Conservation (phyloP, 1,140 invertebrate genomes). For the Chironomus tepperi region DNA sequence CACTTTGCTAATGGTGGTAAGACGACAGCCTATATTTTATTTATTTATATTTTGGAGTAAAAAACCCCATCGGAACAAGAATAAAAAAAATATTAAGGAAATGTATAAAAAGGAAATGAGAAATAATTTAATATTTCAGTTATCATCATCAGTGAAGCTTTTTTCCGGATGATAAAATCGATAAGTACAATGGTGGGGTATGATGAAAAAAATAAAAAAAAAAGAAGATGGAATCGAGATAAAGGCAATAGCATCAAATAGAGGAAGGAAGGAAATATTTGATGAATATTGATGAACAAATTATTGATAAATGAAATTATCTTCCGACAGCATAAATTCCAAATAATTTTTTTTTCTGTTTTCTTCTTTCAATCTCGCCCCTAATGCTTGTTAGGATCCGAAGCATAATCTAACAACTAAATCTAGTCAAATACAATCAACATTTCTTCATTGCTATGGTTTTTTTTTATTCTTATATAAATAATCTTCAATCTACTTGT, state of each 20-base stretch:
- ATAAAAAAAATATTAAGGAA: conserved; percentile 28
- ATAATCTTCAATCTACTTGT: too few relatives aligned
- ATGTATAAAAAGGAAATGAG: conserved; percentile 20
- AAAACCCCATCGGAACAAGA: too few relatives aligned
- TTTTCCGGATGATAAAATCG: conserved; percentile 6
- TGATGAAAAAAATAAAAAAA: conserved; percentile 4
- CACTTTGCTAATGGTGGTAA: conserved; percentile 93
- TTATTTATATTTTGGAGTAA: conserved; percentile 27
- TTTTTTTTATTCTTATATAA: too few relatives aligned
- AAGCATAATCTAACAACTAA: too few relatives aligned
- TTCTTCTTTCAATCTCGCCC: too few relatives aligned
- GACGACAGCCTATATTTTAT: conserved; percentile 86
- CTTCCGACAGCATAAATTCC: neutral
- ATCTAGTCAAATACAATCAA: too few relatives aligned
- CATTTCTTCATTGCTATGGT: too few relatives aligned
- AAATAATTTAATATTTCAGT: conserved; percentile 17
- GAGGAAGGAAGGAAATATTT: conserved; percentile 20
- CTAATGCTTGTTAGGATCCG: too few relatives aligned
- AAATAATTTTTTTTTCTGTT: neutral
- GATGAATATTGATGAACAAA: conserved; percentile 23
- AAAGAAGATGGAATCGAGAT: neutral
- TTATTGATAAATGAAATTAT: conserved; percentile 23
- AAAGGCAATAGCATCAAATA: neutral
- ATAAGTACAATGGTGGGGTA: neutral
- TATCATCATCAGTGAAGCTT: conserved; percentile 23